Evolutionary conservation across 2,113 vertebrate species (phyloP), one percentile per base, ranked within the genome.

Genomic region (Falco punctatus): DNA sequence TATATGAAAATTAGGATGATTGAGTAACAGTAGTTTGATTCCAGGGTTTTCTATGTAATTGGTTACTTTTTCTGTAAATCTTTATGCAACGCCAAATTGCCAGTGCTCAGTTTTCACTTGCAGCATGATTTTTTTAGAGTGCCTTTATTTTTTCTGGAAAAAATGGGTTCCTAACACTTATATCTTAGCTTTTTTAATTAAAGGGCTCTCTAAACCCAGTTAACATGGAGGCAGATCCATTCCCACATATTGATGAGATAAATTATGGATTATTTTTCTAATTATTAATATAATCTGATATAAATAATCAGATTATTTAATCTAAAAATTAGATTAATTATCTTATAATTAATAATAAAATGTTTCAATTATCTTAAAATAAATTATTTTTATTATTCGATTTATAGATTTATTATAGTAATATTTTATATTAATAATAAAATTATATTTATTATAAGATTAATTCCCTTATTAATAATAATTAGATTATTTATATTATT

Each of bases 11-110:
- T 54, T 16, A 69, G 54, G 49, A 84, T 81, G 79, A 81, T 97
- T 97, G 86, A 86, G 84, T 94, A 95, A 81, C 75, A 93, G 54
- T 46, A 81, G 75, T 69, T 94, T 91, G 75, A 81, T 92, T 94
- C 79, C 67, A 95, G 81, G 55, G 18, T 92, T 82, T 95, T 90
- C 27, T 5, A 4, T 90, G 49, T 77, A 73, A 81, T 27, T 88
- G 15, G 3, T 69, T 80, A 58, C 64, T 44, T 71, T 46, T 59
- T 15, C n/a, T 64, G 18, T 54, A 82, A 78, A 59, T 97, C 70
- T 86, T 96, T 95, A 61, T 40, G 54, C 72, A 84, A 22, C 58
- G 78, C 46, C 51, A 89, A 77, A 78, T 59, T 91, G 64, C 13
- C 48, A 90, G 66, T 82, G 33, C 62, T 96, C 52, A 86, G 27